phyloP scores from a whole-genome alignment of 2,113 vertebrate species.

The Forbesichthys papilliferus region DNA sequence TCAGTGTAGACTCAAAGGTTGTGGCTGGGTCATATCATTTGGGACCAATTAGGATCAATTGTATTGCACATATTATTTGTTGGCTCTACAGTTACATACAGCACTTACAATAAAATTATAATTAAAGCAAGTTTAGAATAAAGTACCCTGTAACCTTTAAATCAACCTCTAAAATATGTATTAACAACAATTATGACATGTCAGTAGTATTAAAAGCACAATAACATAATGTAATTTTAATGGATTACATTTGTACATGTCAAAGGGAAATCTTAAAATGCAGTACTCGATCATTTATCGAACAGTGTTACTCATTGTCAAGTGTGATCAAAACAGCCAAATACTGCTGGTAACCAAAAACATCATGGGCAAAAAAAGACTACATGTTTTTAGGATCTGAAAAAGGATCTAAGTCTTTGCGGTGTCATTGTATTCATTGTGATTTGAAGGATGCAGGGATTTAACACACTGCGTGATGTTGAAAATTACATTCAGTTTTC shows the following conservation, averaged over 20 bases:
- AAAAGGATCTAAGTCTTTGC: background rate
- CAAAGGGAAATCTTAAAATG: background rate
- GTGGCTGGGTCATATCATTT: background rate
- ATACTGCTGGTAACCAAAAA: constrained; percentile 75
- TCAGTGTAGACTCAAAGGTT: background rate
- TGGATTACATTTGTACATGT: constrained; percentile 32
- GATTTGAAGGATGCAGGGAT: constrained; percentile 20
- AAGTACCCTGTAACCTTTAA: constrained; percentile 20
- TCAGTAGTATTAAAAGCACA: constrained; percentile 49
- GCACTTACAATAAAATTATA: background rate
- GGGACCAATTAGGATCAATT: background rate
- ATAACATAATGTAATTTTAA: constrained; percentile 26
- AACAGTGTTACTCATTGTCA: constrained; percentile 16
- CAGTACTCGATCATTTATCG: constrained; percentile 6
- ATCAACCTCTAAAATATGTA: too few species aligned
- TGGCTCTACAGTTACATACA: background rate
- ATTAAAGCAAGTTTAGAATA: constrained; percentile 4
- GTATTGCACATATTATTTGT: constrained; percentile 8
- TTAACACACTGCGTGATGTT: background rate
- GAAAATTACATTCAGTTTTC: constrained; percentile 6
- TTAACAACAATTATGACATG: constrained; percentile 14
- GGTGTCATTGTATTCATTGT: background rate
- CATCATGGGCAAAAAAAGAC: constrained; percentile 28
- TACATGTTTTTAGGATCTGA: background rate
- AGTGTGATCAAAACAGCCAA: constrained; percentile 56